A percentile compares a stretch with the other conserved stretches of the same genome.
Evolutionary conservation across 2,113 vertebrate genomes (phyloP).

Genomic region (Heterotis niloticus): DNA sequence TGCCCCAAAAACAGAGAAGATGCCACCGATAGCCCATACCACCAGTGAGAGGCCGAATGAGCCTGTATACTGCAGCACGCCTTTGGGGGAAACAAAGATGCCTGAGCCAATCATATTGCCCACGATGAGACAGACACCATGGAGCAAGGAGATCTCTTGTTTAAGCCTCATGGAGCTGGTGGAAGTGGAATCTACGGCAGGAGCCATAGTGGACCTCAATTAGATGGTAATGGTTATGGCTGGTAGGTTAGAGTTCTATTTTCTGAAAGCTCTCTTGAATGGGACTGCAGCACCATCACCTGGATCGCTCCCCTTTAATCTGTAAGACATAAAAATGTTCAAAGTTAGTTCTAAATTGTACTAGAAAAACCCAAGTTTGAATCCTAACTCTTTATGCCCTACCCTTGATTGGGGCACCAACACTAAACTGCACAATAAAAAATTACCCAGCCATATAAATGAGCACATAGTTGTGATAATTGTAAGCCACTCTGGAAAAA

Average conservation of each 20-base stretch:
- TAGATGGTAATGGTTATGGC: neutral
- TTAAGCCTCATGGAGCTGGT: constrained; percentile 56
- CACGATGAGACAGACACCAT: constrained; percentile 73
- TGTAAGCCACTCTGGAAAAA: no score
- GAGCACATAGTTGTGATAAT: no score
- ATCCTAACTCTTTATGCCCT: no score
- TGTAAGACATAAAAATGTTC: neutral
- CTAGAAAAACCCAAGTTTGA: no score
- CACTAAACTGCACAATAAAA: no score
- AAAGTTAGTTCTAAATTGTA: neutral
- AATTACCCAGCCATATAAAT: no score
- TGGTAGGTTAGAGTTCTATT: neutral
- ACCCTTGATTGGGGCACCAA: no score
- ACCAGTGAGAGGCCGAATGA: constrained; percentile 71
- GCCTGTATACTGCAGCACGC: constrained; percentile 64
- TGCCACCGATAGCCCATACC: constrained; percentile 68
- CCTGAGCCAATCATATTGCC: constrained; percentile 78
- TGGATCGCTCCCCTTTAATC: neutral
- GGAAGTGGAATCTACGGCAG: constrained; percentile 42
- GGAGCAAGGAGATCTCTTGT: constrained; percentile 75
- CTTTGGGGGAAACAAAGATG: constrained; percentile 73
- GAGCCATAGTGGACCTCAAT: constrained; percentile 49
- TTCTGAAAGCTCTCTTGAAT: neutral
- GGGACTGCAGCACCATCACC: neutral
- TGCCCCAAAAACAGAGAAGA: constrained; percentile 73